phyloP scores from a whole-genome alignment of 2,113 vertebrate species.

The Arizona elegans region DNA sequence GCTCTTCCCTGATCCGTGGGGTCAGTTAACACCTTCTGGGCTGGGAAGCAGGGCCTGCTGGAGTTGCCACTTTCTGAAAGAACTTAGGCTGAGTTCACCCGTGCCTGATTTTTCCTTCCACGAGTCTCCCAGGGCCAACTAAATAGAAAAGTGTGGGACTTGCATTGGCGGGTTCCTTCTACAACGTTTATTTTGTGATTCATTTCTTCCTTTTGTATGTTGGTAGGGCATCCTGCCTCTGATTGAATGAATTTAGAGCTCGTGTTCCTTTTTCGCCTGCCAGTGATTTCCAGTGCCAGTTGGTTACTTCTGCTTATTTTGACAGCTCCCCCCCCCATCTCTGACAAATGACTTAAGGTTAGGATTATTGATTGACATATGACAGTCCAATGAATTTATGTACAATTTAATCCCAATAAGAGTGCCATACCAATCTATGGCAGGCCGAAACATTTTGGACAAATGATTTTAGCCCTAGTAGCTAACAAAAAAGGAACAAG shows the following conservation, averaged over 20 bases:
- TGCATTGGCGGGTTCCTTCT: neutral
- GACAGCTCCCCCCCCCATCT: fast-evolving
- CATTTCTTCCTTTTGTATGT: neutral
- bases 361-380: neutral
- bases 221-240: neutral
- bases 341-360: neutral
- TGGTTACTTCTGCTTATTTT: neutral
- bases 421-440: neutral
- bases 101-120: neutral
- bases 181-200: neutral
- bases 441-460: neutral
- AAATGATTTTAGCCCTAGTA: neutral
- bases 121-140: neutral
- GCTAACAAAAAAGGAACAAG: neutral
- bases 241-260: neutral
- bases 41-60: neutral
- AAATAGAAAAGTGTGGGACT: neutral
- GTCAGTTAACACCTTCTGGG: neutral
- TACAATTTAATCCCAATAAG: neutral
- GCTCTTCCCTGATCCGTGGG: neutral
- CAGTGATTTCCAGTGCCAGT: neutral
- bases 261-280: neutral
- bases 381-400: neutral
- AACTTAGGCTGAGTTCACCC: neutral
- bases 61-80: no score